Evolutionary conservation across 2,888 invertebrate species (phyloP).

Genomic region (Lycia hirtaria): DNA sequence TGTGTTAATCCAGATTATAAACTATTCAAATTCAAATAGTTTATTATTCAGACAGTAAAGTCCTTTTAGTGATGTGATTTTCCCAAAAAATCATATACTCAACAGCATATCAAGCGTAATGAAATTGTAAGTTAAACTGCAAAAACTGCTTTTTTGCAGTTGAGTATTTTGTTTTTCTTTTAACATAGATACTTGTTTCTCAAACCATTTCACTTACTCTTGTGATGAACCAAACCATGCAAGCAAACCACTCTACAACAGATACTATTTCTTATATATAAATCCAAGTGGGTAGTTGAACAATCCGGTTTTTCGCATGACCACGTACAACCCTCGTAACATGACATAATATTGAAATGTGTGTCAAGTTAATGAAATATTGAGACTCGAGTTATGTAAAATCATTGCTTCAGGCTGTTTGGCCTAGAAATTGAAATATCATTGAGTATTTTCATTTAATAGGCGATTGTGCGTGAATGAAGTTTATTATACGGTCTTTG

Average conservation of each 20-base stretch:
- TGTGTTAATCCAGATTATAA: no score
- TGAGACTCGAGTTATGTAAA: background rate
- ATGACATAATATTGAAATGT: constrained; percentile 74
- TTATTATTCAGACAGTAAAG: no score
- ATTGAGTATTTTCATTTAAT: constrained; percentile 2
- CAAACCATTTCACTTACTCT: no score
- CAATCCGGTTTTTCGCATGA: constrained; percentile 51
- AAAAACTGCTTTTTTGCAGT: no score
- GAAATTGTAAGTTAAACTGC: no score
- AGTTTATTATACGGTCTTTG: constrained; percentile 46
- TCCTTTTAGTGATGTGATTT: no score
- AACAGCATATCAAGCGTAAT: no score
- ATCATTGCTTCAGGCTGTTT: background rate
- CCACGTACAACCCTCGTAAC: constrained; percentile 49
- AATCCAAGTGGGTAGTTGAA: constrained; percentile 53
- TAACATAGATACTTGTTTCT: no score
- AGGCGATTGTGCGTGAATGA: constrained; percentile 1
- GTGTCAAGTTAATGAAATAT: constrained; percentile 54
- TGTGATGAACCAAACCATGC: background rate
- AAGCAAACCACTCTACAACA: background rate
- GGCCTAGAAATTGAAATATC: constrained; percentile 1
- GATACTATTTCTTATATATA: constrained; percentile 46
- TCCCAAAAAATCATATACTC: no score
- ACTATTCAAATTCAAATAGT: no score
- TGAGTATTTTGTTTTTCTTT: no score